Percentiles rank a stretch among this genome's conserved stretches.
These are phyloP conservation scores for Megaustenia siamemsis DNA, from an alignment of 2,888 invertebrate species.

Conservation along the genomic window DNA sequence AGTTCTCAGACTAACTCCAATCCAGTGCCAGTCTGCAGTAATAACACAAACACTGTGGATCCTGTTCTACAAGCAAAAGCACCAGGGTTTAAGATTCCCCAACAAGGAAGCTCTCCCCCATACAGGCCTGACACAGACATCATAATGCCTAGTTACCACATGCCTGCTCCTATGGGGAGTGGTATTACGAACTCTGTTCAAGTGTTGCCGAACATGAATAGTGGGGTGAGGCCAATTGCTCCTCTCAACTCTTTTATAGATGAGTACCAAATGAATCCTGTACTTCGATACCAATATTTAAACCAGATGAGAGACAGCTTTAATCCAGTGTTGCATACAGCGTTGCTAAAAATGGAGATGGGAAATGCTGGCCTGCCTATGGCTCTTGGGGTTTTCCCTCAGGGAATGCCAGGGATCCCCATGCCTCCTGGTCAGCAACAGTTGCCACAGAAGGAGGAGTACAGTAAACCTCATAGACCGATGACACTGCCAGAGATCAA, in stretches of 20 bases:
- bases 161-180: conserved; percentile 50
- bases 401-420: conserved; percentile 35
- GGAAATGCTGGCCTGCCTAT: conserved; percentile 19
- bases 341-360: conserved; percentile 35
- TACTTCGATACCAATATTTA: conserved; percentile 68
- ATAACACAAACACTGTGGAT: conserved; percentile 61
- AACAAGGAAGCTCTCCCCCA: conserved; percentile 59
- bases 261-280: neutral
- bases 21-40: conserved; percentile 33
- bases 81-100: conserved; percentile 78
- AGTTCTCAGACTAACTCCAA: conserved; percentile 40
- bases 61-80: conserved; percentile 79
- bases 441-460: conserved; percentile 74
- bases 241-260: conserved; percentile 23
- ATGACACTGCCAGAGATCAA: conserved; percentile 80
- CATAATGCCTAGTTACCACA: conserved; percentile 72
- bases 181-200: neutral
- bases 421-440: conserved; percentile 60
- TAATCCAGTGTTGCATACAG: neutral
- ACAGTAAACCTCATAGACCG: conserved; percentile 77
- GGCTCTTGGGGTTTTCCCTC: conserved; percentile 14
- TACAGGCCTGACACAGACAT: conserved; percentile 56
- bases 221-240: conserved; percentile 16
- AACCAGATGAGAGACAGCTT: conserved; percentile 3
- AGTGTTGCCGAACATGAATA: conserved; percentile 6